Evolutionary conservation across 2,797 vertebrate species (phyloP).

Genomic region (Melanotaenia pygmaea): DNA sequence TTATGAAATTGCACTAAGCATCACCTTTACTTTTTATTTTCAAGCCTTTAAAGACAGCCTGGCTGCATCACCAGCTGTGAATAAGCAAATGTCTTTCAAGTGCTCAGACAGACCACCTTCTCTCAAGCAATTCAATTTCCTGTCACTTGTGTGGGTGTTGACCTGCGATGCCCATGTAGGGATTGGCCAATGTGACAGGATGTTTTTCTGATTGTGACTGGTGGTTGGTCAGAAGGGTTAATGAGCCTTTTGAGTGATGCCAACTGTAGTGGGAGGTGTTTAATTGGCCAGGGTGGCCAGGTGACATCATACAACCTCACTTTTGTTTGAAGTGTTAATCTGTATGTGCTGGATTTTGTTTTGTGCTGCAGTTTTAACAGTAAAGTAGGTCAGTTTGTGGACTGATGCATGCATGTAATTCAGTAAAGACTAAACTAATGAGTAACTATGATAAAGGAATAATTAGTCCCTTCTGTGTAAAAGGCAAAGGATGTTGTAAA

Average conservation of each 20-base stretch:
- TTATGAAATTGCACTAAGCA: slow-evolving; percentile 41
- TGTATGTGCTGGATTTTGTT: slow-evolving; percentile 75
- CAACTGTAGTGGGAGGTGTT: slow-evolving; percentile 86
- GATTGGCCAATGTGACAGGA: slow-evolving; percentile 76
- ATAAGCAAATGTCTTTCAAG: slow-evolving; percentile 86
- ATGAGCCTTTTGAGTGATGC: slow-evolving; percentile 86
- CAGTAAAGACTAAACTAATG: slow-evolving; percentile 6
- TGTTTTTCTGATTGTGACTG: slow-evolving; percentile 77
- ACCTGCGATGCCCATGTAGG: slow-evolving; percentile 74
- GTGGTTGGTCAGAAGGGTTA: slow-evolving; percentile 88
- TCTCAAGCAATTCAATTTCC: slow-evolving; percentile 81
- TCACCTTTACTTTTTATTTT: slow-evolving; percentile 65
- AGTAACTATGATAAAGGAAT: slow-evolving; percentile 7
- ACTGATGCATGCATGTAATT: slow-evolving; percentile 20
- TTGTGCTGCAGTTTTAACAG: slow-evolving; percentile 65
- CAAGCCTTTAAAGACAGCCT: slow-evolving; percentile 62
- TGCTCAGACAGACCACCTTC: slow-evolving; percentile 78
- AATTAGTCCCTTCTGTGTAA: slow-evolving; percentile 11
- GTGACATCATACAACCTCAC: slow-evolving; percentile 80
- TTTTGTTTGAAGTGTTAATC: slow-evolving; percentile 68
- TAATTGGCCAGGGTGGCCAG: slow-evolving; percentile 82
- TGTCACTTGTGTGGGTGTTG: slow-evolving; percentile 87
- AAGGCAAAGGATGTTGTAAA: slow-evolving; percentile 3
- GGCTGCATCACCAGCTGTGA: slow-evolving; percentile 73
- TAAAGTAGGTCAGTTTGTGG: slow-evolving; percentile 50